These are phyloP conservation scores for Oreochromis mossambicus DNA, from an alignment of 2,797 vertebrate genomes.

Conservation along the genomic window DNA sequence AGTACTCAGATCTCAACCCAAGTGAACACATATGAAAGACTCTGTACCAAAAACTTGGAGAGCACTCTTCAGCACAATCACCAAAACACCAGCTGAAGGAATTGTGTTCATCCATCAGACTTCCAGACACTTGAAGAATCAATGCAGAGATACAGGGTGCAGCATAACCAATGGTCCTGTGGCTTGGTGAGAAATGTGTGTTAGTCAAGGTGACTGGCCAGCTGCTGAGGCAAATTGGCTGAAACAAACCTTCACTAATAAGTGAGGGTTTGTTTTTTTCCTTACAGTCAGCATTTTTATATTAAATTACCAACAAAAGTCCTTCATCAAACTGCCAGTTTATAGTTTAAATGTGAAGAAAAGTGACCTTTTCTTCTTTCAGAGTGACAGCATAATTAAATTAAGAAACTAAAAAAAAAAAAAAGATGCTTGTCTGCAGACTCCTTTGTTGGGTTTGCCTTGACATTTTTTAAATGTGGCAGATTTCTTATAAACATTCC, in stretches of 20 bases:
- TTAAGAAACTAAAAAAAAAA: background rate
- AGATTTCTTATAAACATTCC: background rate
- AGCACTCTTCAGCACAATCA: background rate
- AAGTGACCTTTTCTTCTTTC: too few relatives aligned
- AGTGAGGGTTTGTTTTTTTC: background rate
- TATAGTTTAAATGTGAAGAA: background rate
- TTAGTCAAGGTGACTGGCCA: background rate
- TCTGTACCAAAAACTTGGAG: background rate
- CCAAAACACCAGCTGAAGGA: background rate
- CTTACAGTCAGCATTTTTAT: background rate
- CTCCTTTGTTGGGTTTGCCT: background rate
- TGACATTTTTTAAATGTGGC: background rate
- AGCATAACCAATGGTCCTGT: background rate
- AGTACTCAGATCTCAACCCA: background rate
- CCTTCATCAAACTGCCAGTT: background rate
- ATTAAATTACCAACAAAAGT: background rate
- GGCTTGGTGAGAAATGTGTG: background rate
- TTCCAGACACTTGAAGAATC: background rate
- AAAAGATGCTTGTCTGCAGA: background rate
- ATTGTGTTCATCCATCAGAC: background rate
- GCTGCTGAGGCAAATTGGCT: background rate
- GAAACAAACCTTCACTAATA: background rate
- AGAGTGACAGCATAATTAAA: background rate
- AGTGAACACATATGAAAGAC: background rate
- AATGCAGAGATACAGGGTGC: background rate